These are phyloP conservation scores for Andricus grossulariae DNA, from an alignment of 1,140 invertebrate species.

Conservation along the genomic window DNA sequence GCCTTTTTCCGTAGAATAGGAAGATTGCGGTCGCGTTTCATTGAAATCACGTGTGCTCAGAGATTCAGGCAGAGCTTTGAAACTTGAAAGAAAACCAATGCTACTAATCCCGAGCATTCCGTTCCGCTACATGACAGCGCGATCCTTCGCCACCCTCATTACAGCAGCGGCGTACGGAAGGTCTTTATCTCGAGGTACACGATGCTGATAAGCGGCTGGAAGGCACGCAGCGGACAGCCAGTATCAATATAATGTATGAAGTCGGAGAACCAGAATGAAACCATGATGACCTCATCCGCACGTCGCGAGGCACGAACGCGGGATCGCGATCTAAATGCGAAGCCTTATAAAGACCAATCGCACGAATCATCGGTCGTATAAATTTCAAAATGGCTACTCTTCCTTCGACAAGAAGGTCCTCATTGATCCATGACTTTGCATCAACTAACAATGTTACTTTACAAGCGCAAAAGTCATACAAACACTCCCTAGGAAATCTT, in stretches of 20 bases:
- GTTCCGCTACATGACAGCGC: slow-evolving; percentile 25
- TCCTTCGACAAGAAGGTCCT: background rate
- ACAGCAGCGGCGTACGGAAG: slow-evolving; percentile 23
- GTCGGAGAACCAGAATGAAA: slow-evolving; percentile 18
- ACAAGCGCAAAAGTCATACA: too few species aligned
- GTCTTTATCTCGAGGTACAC: slow-evolving; percentile 20
- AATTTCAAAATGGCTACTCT: slow-evolving; percentile 17
- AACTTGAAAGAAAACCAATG: slow-evolving; percentile 17
- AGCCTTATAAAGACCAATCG: slow-evolving; percentile 17
- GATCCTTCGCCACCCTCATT: slow-evolving; percentile 24
- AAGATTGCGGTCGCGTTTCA: slow-evolving; percentile 6
- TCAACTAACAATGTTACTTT: too few species aligned
- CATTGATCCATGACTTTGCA: slow-evolving; percentile 24
- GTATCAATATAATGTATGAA: slow-evolving; percentile 19
- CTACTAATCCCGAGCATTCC: slow-evolving; percentile 25
- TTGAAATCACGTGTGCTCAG: slow-evolving; percentile 20
- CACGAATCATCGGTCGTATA: background rate
- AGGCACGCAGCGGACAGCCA: background rate
- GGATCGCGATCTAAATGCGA: slow-evolving; percentile 8
- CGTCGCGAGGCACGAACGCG: slow-evolving; percentile 1
- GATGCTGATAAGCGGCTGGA: slow-evolving; percentile 11
- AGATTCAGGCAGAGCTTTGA: slow-evolving; percentile 8
- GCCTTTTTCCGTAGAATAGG: background rate
- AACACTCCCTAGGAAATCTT: background rate
- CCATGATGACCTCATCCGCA: slow-evolving; percentile 10